phyloP scores from a whole-genome alignment of 1,140 invertebrate genomes.

The Adoxophyes honmai region DNA sequence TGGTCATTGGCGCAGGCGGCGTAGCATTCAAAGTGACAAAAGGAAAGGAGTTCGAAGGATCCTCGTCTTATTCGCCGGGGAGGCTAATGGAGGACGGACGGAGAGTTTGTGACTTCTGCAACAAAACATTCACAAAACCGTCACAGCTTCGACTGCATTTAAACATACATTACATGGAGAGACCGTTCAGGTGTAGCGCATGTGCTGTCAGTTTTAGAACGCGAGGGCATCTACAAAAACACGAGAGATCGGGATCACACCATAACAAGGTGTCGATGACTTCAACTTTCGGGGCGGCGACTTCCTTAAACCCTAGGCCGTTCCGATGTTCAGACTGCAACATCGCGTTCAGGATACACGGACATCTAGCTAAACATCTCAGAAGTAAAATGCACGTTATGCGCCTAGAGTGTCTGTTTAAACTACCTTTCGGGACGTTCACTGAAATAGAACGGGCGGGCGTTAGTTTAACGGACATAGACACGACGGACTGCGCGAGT shows the following conservation, averaged over 20 bases:
- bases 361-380: slow-evolving; percentile 96
- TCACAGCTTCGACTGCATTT: slow-evolving; percentile 94
- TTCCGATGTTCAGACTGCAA: slow-evolving; percentile 97
- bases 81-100: slow-evolving; percentile 85
- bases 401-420: slow-evolving; percentile 94
- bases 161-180: slow-evolving; percentile 97
- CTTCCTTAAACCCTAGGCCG: slow-evolving; percentile 92
- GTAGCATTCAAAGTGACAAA: slow-evolving; percentile 71
- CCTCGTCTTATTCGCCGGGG: slow-evolving; percentile 63
- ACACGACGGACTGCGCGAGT: slow-evolving; percentile 95
- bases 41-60: slow-evolving; percentile 65
- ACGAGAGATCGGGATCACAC: slow-evolving; percentile 92
- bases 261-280: slow-evolving; percentile 94
- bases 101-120: slow-evolving; percentile 91
- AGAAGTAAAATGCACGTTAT: slow-evolving; percentile 98
- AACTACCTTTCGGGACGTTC: slow-evolving; percentile 96
- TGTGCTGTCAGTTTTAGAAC: slow-evolving; percentile 95
- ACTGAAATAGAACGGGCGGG: slow-evolving; percentile 95
- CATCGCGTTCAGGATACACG: slow-evolving; percentile 96
- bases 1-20: slow-evolving; percentile 73
- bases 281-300: slow-evolving; percentile 89
- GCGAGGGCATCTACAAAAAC: slow-evolving; percentile 94
- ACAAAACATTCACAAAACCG: slow-evolving; percentile 93
- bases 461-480: slow-evolving; percentile 94
- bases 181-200: slow-evolving; percentile 93